Conservation (phyloP, 2,797 vertebrate species). For the Dromococcyx pavoninus region DNA sequence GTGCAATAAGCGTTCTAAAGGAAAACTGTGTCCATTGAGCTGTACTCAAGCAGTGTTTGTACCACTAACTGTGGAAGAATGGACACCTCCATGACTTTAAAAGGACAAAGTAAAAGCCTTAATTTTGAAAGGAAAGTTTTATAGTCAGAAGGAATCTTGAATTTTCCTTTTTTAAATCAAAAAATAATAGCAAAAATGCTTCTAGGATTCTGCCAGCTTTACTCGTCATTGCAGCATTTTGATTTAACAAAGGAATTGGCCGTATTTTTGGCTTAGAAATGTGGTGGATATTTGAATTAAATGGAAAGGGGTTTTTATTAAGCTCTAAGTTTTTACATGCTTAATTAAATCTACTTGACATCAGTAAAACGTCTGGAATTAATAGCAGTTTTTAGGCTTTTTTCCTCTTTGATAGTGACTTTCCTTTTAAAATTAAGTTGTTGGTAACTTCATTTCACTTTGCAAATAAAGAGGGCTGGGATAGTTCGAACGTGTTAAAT, state of each 20-base stretch:
- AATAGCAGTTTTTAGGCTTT: constrained; percentile 52
- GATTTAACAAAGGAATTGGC: constrained; percentile 67
- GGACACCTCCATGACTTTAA: constrained; percentile 71
- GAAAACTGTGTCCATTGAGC: constrained; percentile 74
- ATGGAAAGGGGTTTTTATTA: constrained; percentile 53
- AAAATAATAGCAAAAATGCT: constrained; percentile 48
- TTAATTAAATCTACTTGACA: constrained; percentile 63
- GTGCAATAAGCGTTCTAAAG: constrained; percentile 91
- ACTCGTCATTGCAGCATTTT: constrained; percentile 57
- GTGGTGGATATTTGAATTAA: constrained; percentile 58
- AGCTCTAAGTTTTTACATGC: constrained; percentile 51
- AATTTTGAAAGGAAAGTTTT: constrained; percentile 81
- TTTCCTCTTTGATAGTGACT: constrained; percentile 73
- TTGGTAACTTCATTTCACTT: constrained; percentile 69
- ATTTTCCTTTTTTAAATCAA: constrained; percentile 70
- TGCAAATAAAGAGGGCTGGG: constrained; percentile 67
- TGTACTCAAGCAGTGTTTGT: constrained; percentile 62
- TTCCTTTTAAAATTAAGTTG: constrained; percentile 81
- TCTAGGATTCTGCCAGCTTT: constrained; percentile 56
- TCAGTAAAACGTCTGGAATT: constrained; percentile 47
- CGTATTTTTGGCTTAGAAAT: constrained; percentile 48
- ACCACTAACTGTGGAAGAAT: constrained; percentile 56
- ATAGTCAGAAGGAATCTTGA: constrained; percentile 64
- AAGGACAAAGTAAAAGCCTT: constrained; percentile 79
- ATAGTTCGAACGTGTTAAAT: constrained; percentile 70